Evolutionary conservation across 2,888 invertebrate species (phyloP), one percentile per base, ranked within the genome.

Genomic region (Nomada fucata): DNA sequence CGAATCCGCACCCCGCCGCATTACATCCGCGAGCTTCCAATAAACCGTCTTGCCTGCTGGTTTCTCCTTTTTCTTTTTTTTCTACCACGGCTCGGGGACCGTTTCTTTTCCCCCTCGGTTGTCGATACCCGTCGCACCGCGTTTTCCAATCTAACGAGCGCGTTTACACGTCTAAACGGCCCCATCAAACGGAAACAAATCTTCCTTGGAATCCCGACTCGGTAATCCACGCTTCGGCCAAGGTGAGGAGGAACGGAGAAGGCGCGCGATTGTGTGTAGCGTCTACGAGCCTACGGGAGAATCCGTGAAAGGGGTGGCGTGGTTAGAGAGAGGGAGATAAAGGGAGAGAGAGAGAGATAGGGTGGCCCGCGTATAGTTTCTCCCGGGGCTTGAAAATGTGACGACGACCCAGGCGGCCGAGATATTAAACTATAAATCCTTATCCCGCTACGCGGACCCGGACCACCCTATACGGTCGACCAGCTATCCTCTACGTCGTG

Each of bases 381-480:
- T 89, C 89, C 80, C 88, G 87, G 86, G 89, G 90, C 89, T 90
- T 89, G 91, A 88, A 91, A 91, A 91, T 91, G 91, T 91, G 91
- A 90, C 91, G 88, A 89, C 89, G 86, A 85, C 88, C 89, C 88
- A 84, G 88, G 89, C 88, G 88, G 91, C 91, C 92, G 92, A 93
- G 93, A 93, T 93, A 93, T 93, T 93, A 93, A 93, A 93, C 93
- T 93, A 93, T 93, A 93, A 93, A 93, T 93, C 93, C 92, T 93
- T 93, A 93, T 93, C 91, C 93, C 90, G 89, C 89, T 91, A 88
- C 91, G 90, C 88, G 91, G 92, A 91, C 91, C 91, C 87, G 83
- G 86, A 67, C 74, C 70, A 69, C 64, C 75, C 81, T 85, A 86
- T 70, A 86, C 76, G 87, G 89, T 75, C 72, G 81, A 84, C 79